A percentile compares a stretch with the other conserved stretches of the same genome.
phyloP scores from a whole-genome alignment of 1,140 invertebrate genomes.

The Psix sp. region DNA sequence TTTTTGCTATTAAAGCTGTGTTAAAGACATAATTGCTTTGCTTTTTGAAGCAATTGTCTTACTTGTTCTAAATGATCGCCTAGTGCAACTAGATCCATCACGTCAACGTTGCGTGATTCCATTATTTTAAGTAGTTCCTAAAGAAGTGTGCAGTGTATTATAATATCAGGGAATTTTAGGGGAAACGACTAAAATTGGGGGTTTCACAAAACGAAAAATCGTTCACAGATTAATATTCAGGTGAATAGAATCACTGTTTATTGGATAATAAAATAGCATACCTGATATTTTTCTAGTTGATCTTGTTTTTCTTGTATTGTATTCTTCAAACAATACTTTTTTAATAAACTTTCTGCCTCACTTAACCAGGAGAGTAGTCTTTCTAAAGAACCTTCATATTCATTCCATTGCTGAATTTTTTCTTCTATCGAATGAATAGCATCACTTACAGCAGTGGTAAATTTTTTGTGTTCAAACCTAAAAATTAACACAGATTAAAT shows the following conservation, averaged over 20 bases:
- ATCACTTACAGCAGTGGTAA: conserved; percentile 85
- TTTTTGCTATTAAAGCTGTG: too few species aligned
- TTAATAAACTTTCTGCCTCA: conserved; percentile 90
- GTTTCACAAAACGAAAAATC: background rate
- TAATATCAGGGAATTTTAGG: background rate
- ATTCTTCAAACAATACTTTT: conserved; percentile 90
- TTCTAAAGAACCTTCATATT: conserved; percentile 92
- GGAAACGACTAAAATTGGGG: background rate
- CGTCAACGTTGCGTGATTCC: conserved; percentile 83
- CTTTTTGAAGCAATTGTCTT: too few species aligned
- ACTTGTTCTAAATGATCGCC: conserved; percentile 91
- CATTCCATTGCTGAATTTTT: conserved; percentile 91
- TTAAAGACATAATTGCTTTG: too few species aligned
- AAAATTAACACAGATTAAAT: conserved; percentile 6
- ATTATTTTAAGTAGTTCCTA: conserved; percentile 87
- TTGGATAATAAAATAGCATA: conserved; percentile 67
- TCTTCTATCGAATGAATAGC: conserved; percentile 88
- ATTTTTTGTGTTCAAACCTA: conserved; percentile 88
- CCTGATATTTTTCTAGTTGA: conserved; percentile 93
- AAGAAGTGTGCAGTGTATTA: conserved; percentile 69
- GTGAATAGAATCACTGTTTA: too few species aligned
- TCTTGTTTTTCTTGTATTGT: conserved; percentile 94
- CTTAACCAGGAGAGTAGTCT: conserved; percentile 88
- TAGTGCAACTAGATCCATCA: conserved; percentile 84
- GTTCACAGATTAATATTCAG: too few species aligned